phyloP scores from a whole-genome alignment of 1,140 invertebrate species.

The Macrobrachium rosenbergii region DNA sequence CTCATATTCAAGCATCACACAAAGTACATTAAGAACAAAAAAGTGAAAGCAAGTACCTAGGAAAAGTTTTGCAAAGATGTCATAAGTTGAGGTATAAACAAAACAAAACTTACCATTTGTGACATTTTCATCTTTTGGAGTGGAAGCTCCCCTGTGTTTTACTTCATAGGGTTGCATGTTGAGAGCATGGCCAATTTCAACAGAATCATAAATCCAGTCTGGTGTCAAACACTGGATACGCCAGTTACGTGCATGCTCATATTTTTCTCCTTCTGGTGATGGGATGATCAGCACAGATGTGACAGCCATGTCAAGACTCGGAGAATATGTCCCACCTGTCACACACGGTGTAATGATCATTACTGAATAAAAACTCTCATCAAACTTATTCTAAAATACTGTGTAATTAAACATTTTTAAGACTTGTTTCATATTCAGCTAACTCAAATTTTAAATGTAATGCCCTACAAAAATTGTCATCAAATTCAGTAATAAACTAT shows the following conservation, averaged over 20 bases:
- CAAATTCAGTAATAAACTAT: too few relatives aligned
- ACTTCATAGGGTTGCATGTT: slow-evolving; percentile 79
- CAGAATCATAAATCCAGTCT: slow-evolving; percentile 85
- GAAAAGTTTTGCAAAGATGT: not conserved
- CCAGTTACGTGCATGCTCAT: slow-evolving; percentile 82
- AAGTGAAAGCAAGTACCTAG: not conserved
- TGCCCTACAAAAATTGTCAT: too few relatives aligned
- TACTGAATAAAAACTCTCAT: not conserved
- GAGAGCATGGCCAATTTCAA: slow-evolving; percentile 80
- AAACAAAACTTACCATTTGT: slow-evolving; percentile 41
- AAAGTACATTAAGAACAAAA: not conserved
- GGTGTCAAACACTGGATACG: slow-evolving; percentile 80
- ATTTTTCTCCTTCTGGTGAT: slow-evolving; percentile 82
- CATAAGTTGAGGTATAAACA: not conserved
- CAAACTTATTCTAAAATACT: not conserved
- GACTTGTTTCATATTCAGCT: not conserved
- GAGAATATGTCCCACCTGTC: slow-evolving; percentile 72
- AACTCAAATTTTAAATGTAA: too few relatives aligned
- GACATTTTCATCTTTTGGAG: slow-evolving; percentile 58
- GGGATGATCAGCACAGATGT: slow-evolving; percentile 74
- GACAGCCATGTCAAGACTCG: slow-evolving; percentile 73
- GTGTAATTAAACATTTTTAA: not conserved
- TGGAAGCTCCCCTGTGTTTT: slow-evolving; percentile 69
- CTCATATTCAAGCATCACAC: too few relatives aligned
- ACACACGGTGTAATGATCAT: not conserved